Evolutionary conservation across 2,797 vertebrate species (phyloP).

Genomic region (Morelia viridis): DNA sequence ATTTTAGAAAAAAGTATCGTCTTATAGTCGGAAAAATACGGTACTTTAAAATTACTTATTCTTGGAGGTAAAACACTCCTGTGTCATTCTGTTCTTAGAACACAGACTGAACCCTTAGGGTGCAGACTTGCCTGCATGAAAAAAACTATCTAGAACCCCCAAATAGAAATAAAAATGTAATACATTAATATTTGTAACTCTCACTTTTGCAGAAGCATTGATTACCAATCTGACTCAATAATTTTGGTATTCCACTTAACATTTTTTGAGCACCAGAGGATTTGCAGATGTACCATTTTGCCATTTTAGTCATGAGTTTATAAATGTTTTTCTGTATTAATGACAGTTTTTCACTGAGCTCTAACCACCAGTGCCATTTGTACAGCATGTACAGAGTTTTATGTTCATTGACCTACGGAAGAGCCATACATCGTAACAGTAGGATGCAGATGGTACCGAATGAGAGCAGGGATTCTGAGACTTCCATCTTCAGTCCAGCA

Average conservation of each 20-base stretch:
- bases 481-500: too few species aligned
- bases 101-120: not conserved
- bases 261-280: not conserved
- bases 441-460: not conserved
- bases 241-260: not conserved
- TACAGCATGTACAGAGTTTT: not conserved
- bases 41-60: not conserved
- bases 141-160: not conserved
- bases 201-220: not conserved
- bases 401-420: not conserved
- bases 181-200: not conserved
- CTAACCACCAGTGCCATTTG: not conserved
- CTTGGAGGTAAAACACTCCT: not conserved
- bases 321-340: not conserved
- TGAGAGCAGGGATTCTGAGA: not conserved
- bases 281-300: not conserved
- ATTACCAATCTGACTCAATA: not conserved
- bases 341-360: not conserved
- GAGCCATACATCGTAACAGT: not conserved
- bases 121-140: not conserved
- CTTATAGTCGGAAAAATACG: too few species aligned
- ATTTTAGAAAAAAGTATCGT: too few species aligned
- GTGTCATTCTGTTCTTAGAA: not conserved
- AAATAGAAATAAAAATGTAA: not conserved
- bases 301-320: not conserved